These are phyloP conservation scores for Microctonus brassicae DNA, from an alignment of 2,888 invertebrate species.

Conservation along the genomic window DNA sequence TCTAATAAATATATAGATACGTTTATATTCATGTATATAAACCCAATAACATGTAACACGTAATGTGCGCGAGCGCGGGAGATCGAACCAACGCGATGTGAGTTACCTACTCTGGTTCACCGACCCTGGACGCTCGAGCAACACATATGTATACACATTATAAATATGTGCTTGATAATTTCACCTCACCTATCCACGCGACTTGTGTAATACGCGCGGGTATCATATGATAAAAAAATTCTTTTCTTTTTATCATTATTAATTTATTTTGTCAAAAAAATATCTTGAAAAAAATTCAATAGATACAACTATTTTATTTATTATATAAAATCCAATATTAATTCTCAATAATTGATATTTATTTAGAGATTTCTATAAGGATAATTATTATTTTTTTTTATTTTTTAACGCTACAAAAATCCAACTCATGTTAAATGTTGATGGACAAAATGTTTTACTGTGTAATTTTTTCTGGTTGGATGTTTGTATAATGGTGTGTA, in stretches of 20 bases:
- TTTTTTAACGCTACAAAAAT: not conserved
- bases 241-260: not conserved
- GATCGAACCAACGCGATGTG: slow-evolving; percentile 39
- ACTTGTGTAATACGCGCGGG: slow-evolving; percentile 12
- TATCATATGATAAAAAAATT: not conserved
- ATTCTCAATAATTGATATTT: too few relatives aligned
- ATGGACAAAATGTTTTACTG: not conserved
- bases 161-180: slow-evolving; percentile 34
- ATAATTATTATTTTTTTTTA: not conserved
- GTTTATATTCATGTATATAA: slow-evolving; percentile 15
- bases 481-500: not conserved
- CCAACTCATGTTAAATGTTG: not conserved
- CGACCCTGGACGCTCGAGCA: slow-evolving; percentile 42
- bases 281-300: too few relatives aligned
- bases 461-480: not conserved
- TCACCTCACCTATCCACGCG: slow-evolving; percentile 34
- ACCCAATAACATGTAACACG: slow-evolving; percentile 20
- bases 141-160: slow-evolving; percentile 29
- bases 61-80: slow-evolving; percentile 25
- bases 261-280: not conserved
- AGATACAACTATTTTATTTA: too few relatives aligned
- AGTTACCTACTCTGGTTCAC: slow-evolving; percentile 46
- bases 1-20: slow-evolving; percentile 12
- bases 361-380: too few relatives aligned
- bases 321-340: too few relatives aligned